Evolutionary conservation across 2,113 vertebrate genomes (phyloP), one percentile per base, ranked within the genome.

Genomic region (Pituophis catenifer): DNA sequence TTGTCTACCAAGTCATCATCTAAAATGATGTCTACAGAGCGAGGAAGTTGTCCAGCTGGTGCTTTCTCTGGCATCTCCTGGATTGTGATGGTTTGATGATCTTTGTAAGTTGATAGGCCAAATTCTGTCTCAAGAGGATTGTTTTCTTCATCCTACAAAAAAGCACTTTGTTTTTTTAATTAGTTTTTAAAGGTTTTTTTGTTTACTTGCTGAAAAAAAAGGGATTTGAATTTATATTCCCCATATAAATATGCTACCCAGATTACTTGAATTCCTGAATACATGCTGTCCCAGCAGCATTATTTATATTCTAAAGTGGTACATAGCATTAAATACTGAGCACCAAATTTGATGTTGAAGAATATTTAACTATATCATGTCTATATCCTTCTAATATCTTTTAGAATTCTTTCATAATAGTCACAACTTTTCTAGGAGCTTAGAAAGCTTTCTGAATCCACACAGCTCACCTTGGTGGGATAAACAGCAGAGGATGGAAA

Each of bases 31-130:
- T 99, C 99, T 96, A 99, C 98, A 0, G 99, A 99, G 93, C 99
- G 99, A 0, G 99, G 99, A 50, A 99, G 98, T 96, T 99, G 99
- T n/a, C 99, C 99, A 0, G 99, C 99, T 0, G 99, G 99, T 7
- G 99, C 99, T 92, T 99, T 99, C 97, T 99, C 99, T 0, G 99
- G 99, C 99, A 99, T 99, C 98, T 99, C 99, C 98, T 99, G 99
- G 89, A 99, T 99, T 0, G 99, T 99, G 97, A 99, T 98, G 93
- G 98, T 99, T 97, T 99, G 99, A 96, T 99, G 99, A 95, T 99
- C 99, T 94, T 99, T 99, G 96, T 99, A 99, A 88, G 98, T 95
- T 0, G 99, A 99, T 89, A 99, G 98, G 15, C 99, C 99, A 50
- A 98, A 99, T 96, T 99, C 99, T 0, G 99, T 99, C 97, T 99